These are phyloP conservation scores for Nebria brevicollis DNA, from an alignment of 2,888 invertebrate genomes.

Conservation along the genomic window DNA sequence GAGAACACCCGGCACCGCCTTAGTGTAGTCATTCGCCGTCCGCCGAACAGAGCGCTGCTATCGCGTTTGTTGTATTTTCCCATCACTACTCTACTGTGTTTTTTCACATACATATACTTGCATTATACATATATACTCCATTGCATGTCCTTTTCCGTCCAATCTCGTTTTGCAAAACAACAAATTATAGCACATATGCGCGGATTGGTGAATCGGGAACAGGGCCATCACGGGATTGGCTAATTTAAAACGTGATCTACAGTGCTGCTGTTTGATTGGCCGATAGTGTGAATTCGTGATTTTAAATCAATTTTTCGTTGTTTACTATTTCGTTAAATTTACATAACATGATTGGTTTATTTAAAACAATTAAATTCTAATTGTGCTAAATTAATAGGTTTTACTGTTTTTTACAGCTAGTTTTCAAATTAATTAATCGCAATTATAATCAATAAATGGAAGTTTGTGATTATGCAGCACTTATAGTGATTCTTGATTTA, in stretches of 20 bases:
- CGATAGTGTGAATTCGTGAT: constrained; percentile 9
- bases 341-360: too few relatives aligned
- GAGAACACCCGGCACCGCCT: constrained; percentile 57
- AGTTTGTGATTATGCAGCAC: too few relatives aligned
- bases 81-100: neutral
- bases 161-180: neutral
- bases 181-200: neutral
- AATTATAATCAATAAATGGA: too few relatives aligned
- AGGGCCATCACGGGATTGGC: constrained; percentile 7
- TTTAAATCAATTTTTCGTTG: neutral
- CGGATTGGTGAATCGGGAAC: neutral
- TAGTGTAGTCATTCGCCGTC: constrained; percentile 60
- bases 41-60: constrained; percentile 50
- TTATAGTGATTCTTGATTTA: too few relatives aligned
- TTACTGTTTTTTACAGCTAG: too few relatives aligned
- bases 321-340: too few relatives aligned
- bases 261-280: neutral
- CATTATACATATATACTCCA: neutral
- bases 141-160: constrained; percentile 9
- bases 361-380: too few relatives aligned
- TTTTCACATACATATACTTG: neutral
- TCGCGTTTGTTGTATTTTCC: constrained; percentile 3
- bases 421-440: too few relatives aligned
- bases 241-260: constrained; percentile 5
- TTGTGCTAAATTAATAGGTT: too few relatives aligned